Conservation (phyloP, 2,797 vertebrate species). For the Urosaurus nigricauda region DNA sequence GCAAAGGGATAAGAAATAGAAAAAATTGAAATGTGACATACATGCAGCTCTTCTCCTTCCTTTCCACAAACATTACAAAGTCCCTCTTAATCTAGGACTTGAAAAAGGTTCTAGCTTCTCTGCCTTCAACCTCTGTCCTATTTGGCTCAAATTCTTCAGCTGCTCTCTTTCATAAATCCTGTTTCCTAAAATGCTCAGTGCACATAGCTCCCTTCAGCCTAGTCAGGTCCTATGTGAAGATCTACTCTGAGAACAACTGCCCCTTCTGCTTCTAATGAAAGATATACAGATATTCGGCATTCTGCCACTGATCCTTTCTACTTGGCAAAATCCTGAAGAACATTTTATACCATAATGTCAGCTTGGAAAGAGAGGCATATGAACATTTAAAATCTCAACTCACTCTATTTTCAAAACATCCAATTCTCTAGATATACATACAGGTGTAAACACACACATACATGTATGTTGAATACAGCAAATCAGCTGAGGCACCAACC, state of each 20-base stretch:
- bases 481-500: slow-evolving; percentile 13
- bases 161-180: background rate
- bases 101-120: background rate
- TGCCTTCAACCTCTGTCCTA: too few species aligned
- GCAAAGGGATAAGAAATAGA: background rate
- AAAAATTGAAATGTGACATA: too few species aligned
- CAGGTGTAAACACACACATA: background rate
- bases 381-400: background rate
- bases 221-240: background rate
- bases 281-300: background rate
- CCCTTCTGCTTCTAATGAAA: background rate
- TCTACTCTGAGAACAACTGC: background rate
- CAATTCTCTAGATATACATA: background rate
- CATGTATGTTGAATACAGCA: too few species aligned
- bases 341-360: background rate
- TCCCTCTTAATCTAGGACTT: background rate
- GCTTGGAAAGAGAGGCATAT: background rate
- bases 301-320: background rate
- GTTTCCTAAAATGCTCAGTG: background rate
- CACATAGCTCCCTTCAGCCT: background rate
- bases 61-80: background rate
- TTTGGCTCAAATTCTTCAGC: background rate
- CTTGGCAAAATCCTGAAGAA: background rate
- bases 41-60: background rate
- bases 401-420: background rate